Base-by-base conservation (phyloP, 2,888 invertebrate genomes). In the Ypsolopha scabrella region DNA sequence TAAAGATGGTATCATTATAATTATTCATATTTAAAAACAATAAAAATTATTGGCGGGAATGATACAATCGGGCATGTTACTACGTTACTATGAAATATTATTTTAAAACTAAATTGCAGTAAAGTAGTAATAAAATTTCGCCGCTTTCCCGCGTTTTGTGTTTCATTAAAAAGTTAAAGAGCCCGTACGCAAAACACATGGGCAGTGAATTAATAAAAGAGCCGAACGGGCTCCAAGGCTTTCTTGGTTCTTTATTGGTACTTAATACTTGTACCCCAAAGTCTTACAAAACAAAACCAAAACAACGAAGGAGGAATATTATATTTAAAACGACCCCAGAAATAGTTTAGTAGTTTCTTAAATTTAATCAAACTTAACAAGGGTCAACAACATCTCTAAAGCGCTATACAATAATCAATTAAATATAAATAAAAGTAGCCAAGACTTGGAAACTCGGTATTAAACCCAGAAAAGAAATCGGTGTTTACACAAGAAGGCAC, bases 1-100 rank as follows among this genome's bases (percentile, higher is more conserved):
- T 62, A 63, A 68, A 24, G 70, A 72, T 71, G 74, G 73, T 76
- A 74, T 73, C 71, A 75, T 72, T 77, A 75, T 73, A 75, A 72
- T 72, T 71, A 72, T 70, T 71, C 67, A 75, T 64, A 72, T 61
- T 64, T 67, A 61, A 71, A 46, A 36, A 50, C 35, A 44, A 44
- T 52, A 50, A 48, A 24, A 52, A 67, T 58, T 64, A 70, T 62
- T 68, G 76, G 77, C 77, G 80, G 78, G 79, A 78, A 76, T 75
- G 76, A 76, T 75, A 73, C 63, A 75, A 66, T 68, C 65, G 61
- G 65, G 70, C 72, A 71, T 69, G 68, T 58, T 69, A 68, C 70
- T 72, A 71, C 70, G 67, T 60, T 72, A 71, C 67, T 24, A 48
- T 24, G 24, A 24, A 4, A 45, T 45, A 10, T n/a, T 34, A 3